Evolutionary conservation across 2,113 vertebrate species (phyloP), one percentile per base, ranked within the genome.

Genomic region (Scalopus aquaticus): DNA sequence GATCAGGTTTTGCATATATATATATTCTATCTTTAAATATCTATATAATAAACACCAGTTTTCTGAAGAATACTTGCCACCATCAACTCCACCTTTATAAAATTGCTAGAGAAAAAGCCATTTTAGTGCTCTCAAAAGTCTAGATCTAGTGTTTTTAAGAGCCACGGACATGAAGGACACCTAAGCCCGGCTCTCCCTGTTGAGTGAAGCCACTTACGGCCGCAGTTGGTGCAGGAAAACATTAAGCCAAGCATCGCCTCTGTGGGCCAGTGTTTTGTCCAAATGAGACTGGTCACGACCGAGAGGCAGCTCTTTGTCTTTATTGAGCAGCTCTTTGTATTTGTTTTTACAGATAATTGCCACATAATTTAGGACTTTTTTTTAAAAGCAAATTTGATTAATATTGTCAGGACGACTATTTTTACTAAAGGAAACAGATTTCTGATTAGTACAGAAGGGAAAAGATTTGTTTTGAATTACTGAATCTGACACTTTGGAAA

Each of bases 401-500:
- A 74, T 67, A 62, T 44, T 69, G 65, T 24, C 39, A 37, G 11
- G 44, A 80, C 12, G 19, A 54, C 20, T 46, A 58, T 39, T 54
- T 78, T 16, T 35, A n/a, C 42, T 73, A 85, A 9, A 79, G 54
- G 24, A 90, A 37, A 24, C 24, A 82, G 12, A 73, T 70, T 79
- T 85, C 86, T 51, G 30, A 87, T 44, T 46, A 69, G 56, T n/a
- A 49, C 10, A 44, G 39, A 73, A 51, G 9, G 70, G 22, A 62
- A 62, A 62, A 62, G 28, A 62, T 37, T 92, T 49, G 17, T 84
- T 89, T 94, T 91, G 73, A 93, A 44, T 84, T 19, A 73, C 78
- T 9, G 70, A 46, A 73, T n/a, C 67, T 44, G 82, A 5, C 46
- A 90, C 64, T 93, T 80, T 96, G n/a, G 54, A 92, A 60, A 94